phyloP scores from a whole-genome alignment of 2,113 vertebrate genomes.

The Genyomyrus donnyi region DNA sequence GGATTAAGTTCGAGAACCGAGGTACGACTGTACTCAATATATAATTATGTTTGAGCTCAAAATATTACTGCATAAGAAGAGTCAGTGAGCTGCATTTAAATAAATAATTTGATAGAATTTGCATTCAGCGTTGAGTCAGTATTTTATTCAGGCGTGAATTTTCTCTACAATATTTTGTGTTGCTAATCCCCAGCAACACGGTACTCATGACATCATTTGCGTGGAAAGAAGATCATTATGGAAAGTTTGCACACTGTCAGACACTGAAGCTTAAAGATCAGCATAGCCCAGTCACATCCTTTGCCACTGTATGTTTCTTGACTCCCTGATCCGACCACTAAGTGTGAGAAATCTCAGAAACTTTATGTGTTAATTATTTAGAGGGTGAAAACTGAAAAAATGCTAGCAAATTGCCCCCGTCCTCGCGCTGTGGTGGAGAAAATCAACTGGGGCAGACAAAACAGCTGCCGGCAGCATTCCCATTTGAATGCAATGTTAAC shows the following conservation, averaged over 20 bases:
- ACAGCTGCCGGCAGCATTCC: background rate
- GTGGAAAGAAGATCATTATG: background rate
- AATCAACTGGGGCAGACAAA: background rate
- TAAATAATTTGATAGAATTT: background rate
- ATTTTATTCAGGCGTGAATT: background rate
- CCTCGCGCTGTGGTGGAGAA: background rate
- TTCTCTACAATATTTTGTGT: background rate
- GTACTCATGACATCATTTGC: background rate
- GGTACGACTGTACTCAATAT: background rate
- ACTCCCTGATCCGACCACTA: background rate
- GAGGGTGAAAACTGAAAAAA: background rate
- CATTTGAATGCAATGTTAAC: background rate
- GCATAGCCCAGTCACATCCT: background rate
- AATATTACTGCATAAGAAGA: background rate
- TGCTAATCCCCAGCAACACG: background rate
- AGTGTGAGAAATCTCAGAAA: background rate
- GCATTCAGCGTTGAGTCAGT: background rate
- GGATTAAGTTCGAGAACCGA: too few species aligned
- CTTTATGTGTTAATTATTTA: background rate
- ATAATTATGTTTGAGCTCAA: background rate
- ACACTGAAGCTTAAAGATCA: background rate
- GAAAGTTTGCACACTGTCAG: background rate
- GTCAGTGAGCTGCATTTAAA: background rate
- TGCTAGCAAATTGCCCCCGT: background rate
- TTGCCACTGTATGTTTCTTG: background rate